Conservation (phyloP, 1,140 invertebrate species). For the Macrostomum lignano region DNA sequence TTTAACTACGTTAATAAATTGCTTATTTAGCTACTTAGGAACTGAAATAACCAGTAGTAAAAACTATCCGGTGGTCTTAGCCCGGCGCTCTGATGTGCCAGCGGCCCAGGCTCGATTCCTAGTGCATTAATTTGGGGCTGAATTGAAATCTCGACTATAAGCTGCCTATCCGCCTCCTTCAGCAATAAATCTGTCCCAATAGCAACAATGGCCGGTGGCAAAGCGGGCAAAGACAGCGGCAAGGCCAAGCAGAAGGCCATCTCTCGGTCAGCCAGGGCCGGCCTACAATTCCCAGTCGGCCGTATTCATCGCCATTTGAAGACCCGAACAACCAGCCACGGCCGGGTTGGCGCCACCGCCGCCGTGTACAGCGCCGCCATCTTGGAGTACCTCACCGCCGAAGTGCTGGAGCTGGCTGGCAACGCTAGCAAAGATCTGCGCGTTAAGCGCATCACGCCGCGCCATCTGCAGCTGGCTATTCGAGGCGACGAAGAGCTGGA, state of each 20-base stretch:
- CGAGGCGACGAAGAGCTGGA: conserved; percentile 31
- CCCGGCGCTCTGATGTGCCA: too few relatives aligned
- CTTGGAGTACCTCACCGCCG: conserved; percentile 7
- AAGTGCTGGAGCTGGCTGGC: conserved; percentile 7
- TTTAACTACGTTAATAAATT: too few relatives aligned
- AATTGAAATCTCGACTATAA: too few relatives aligned
- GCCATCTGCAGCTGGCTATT: conserved; percentile 6
- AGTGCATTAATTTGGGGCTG: too few relatives aligned
- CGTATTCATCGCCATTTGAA: conserved; percentile 6
- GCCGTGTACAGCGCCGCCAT: conserved; percentile 7
- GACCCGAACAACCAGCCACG: conserved; percentile 1
- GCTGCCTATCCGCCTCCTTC: too few relatives aligned
- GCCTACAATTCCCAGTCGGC: conserved; percentile 40
- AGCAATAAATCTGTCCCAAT: too few relatives aligned
- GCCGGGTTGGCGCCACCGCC: conserved; percentile 6
- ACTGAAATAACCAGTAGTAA: too few relatives aligned
- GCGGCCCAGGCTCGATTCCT: too few relatives aligned
- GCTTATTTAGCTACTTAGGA: too few relatives aligned
- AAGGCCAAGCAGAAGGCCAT: conserved; percentile 98
- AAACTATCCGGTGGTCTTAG: too few relatives aligned
- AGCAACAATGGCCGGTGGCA: conserved; percentile 6
- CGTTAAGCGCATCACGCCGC: conserved; percentile 5
- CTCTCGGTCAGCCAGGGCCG: conserved; percentile 78
- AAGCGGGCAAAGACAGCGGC: conserved; percentile 29
- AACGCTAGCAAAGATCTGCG: conserved; percentile 5